Evolutionary conservation across 2,113 vertebrate species (phyloP).

Genomic region (Heterotis niloticus): DNA sequence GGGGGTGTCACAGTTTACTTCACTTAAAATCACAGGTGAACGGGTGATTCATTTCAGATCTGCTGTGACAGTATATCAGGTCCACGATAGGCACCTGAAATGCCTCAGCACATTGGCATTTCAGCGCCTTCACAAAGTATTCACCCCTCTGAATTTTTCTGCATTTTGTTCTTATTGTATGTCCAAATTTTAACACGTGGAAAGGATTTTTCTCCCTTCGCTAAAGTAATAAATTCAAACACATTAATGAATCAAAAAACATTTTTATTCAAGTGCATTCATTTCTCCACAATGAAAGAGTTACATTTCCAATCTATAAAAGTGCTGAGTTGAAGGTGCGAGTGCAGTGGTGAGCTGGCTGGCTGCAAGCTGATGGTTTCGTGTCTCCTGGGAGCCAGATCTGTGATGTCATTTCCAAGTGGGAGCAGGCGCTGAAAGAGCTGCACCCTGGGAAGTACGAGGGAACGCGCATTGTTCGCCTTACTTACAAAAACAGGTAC

Average conservation of each 20-base stretch:
- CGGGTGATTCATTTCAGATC: background rate
- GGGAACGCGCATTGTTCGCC: constrained; percentile 77
- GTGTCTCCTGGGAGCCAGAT: constrained; percentile 59
- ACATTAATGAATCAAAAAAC: too few species aligned
- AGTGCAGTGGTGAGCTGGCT: background rate
- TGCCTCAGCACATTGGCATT: too few species aligned
- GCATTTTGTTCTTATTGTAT: too few species aligned
- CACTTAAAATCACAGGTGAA: background rate
- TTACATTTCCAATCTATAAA: background rate
- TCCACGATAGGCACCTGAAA: background rate
- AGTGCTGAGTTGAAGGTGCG: background rate
- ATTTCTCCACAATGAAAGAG: too few species aligned
- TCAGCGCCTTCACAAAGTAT: too few species aligned
- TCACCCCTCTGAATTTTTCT: too few species aligned
- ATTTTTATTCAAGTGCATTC: too few species aligned
- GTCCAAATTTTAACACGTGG: too few species aligned
- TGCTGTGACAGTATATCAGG: background rate
- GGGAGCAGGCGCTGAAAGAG: constrained; percentile 85
- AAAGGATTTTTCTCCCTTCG: too few species aligned
- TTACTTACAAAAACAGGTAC: constrained; percentile 85
- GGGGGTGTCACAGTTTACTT: background rate
- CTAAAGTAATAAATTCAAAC: too few species aligned
- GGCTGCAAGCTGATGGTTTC: background rate
- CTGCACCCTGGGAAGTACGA: constrained; percentile 82
- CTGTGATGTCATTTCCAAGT: constrained; percentile 87